These are phyloP conservation scores for Parambassis ranga DNA, from an alignment of 2,797 vertebrate genomes.

Conservation along the genomic window DNA sequence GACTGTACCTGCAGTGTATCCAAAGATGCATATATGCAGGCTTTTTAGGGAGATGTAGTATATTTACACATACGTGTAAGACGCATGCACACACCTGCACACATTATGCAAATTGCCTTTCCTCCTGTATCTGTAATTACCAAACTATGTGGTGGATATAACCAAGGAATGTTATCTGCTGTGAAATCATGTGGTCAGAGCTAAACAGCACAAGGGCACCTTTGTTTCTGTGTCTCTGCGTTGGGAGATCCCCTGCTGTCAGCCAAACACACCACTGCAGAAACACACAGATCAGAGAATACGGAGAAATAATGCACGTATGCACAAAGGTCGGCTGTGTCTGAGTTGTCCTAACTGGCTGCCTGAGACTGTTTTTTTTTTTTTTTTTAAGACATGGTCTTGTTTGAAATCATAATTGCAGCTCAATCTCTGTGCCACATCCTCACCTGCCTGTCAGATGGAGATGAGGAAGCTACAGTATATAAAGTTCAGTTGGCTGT, in stretches of 20 bases:
- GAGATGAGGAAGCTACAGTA: neutral
- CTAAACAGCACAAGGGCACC: conserved; percentile 56
- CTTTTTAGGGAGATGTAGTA: too few species aligned
- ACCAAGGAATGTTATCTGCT: conserved; percentile 64
- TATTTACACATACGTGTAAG: neutral
- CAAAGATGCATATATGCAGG: too few species aligned
- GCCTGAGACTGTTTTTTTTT: neutral
- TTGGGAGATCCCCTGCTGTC: conserved; percentile 62
- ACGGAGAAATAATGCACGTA: neutral
- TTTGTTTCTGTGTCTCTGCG: conserved; percentile 53
- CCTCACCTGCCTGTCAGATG: conserved; percentile 44
- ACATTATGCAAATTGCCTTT: conserved; percentile 33
- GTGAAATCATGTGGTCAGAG: conserved; percentile 55
- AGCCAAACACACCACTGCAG: conserved; percentile 26
- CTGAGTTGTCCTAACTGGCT: neutral
- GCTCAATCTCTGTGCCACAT: conserved; percentile 29
- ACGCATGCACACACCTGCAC: neutral
- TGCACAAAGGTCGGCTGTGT: neutral
- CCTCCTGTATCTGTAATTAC: conserved; percentile 40
- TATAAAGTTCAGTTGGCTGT: conserved; percentile 38
- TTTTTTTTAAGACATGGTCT: neutral
- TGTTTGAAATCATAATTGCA: conserved; percentile 14
- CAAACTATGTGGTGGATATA: conserved; percentile 49
- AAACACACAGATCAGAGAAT: conserved; percentile 7
- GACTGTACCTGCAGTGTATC: too few species aligned